Conservation (phyloP, 2,113 vertebrate genomes). For the Lepidothrix coronata region DNA sequence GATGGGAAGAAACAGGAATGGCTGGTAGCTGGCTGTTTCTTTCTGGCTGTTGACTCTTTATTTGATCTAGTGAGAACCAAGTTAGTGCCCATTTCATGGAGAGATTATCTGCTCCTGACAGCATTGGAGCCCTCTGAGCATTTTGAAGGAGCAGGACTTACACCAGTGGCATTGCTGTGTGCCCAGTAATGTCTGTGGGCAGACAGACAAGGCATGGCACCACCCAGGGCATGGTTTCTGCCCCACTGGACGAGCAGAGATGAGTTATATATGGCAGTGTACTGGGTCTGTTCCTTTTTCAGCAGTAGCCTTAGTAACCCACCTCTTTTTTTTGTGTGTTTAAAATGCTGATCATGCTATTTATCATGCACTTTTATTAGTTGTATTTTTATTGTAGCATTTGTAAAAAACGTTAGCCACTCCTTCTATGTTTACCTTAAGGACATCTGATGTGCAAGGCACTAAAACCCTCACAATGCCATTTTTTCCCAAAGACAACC, state of each 20-base stretch:
- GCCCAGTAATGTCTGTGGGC: not conserved
- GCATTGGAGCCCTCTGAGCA: accelerated
- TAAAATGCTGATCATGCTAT: not conserved
- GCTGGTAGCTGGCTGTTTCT: not conserved
- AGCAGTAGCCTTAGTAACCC: not conserved
- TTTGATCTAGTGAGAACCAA: not conserved
- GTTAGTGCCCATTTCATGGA: too few species aligned
- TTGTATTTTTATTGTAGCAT: not conserved
- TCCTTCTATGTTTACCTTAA: not conserved
- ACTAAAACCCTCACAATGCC: not conserved
- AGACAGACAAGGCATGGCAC: not conserved
- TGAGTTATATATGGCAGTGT: accelerated
- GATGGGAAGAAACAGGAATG: not conserved
- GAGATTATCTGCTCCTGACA: not conserved
- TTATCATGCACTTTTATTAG: not conserved
- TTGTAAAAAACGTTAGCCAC: not conserved
- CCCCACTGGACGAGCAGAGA: not conserved
- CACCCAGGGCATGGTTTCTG: not conserved
- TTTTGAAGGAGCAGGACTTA: not conserved
- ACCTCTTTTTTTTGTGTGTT: not conserved
- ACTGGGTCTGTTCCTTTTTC: not conserved
- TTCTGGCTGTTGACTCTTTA: not conserved
- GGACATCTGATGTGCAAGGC: not conserved
- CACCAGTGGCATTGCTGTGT: not conserved
- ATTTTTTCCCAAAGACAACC: not conserved